phyloP scores from a whole-genome alignment of 2,797 vertebrate genomes.

The Falco rusticolus region DNA sequence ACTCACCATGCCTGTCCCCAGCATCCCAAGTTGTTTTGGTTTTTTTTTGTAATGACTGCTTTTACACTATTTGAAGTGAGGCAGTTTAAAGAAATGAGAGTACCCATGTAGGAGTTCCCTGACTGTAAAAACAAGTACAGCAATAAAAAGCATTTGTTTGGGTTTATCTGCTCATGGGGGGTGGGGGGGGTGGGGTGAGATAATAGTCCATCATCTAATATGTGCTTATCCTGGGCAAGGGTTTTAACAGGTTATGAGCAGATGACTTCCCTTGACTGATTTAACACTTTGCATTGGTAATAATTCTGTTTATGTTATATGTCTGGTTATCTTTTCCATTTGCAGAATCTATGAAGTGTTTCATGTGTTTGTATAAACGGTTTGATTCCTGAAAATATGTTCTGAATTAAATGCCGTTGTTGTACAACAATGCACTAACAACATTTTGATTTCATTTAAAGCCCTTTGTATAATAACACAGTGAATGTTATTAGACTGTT shows the following conservation, averaged over 20 bases:
- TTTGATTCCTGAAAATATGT: constrained; percentile 1
- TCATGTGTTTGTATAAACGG: constrained; percentile 17
- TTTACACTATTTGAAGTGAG: background rate
- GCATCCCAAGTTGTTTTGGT: background rate
- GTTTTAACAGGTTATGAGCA: background rate
- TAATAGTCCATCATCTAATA: background rate
- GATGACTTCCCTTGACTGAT: background rate
- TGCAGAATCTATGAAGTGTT: background rate
- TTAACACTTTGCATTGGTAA: background rate
- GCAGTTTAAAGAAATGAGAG: background rate
- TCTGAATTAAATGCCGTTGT: background rate
- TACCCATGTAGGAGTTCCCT: background rate
- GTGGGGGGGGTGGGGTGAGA: background rate
- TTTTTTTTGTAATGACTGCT: background rate
- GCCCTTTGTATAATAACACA: constrained; percentile 12
- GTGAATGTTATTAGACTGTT: background rate
- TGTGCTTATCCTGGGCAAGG: background rate
- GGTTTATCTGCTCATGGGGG: background rate
- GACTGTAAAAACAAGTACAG: background rate
- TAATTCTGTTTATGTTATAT: background rate
- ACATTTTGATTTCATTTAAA: background rate
- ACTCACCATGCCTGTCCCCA: background rate
- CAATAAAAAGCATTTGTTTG: background rate
- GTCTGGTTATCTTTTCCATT: constrained; percentile 10
- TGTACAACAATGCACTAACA: background rate